These are phyloP conservation scores for Scortum barcoo DNA, from an alignment of 2,113 vertebrate species.

Conservation along the genomic window DNA sequence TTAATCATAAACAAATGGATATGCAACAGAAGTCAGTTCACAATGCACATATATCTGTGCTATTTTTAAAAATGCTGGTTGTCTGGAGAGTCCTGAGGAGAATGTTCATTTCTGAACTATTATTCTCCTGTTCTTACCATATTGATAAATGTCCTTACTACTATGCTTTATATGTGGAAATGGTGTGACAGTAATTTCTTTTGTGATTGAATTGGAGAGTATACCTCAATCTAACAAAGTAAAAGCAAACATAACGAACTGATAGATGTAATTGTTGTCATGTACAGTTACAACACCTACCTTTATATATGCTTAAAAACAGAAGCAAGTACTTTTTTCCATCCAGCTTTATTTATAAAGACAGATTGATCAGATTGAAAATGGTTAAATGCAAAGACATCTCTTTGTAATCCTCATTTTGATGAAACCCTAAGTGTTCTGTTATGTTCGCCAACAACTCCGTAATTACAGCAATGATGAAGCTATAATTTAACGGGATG, in stretches of 20 bases:
- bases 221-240: not conserved
- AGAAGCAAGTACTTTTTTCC: not conserved
- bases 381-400: not conserved
- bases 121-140: not conserved
- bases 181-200: not conserved
- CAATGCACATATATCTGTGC: not conserved
- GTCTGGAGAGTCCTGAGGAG: not conserved
- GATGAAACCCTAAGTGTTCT: not conserved
- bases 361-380: not conserved
- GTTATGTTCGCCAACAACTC: conserved; percentile 4
- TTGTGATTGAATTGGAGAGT: not conserved
- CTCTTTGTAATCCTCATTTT: conserved; percentile 18
- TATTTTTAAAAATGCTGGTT: conserved; percentile 3
- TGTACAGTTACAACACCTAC: not conserved
- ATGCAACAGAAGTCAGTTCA: conserved; percentile 5
- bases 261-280: not conserved
- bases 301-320: not conserved
- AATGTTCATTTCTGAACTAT: conserved; percentile 4
- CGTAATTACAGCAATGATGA: conserved; percentile 30
- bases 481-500: conserved; percentile 60
- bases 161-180: not conserved
- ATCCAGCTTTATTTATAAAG: not conserved
- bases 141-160: not conserved
- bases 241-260: not conserved
- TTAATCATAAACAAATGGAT: conserved; percentile 6